Base-by-base conservation (phyloP, 2,888 invertebrate species). In the Cheilosia impressa region DNA sequence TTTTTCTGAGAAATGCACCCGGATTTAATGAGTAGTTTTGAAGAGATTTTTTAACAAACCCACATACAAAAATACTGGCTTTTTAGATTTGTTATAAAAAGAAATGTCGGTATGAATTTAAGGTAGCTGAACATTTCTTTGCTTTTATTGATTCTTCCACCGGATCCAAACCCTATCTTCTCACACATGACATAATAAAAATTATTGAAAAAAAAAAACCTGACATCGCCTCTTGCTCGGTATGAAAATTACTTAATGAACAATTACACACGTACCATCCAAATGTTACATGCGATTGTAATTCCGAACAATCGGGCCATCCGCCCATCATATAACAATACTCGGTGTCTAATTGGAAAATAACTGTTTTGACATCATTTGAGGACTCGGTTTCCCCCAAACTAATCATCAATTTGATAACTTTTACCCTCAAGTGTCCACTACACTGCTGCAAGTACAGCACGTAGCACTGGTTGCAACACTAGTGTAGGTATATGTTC, bases 271-370 rank as follows among this genome's bases (percentile, higher is more conserved):
- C 17, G 55, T 73, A 24, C 24, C 47, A 22, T 38, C 38, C 63
- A 47, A 65, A 55, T 57, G 63, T 57, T 65, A 65, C 53, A 62
- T n/a, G 52, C 53, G 13, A 31, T 45, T 31, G 55, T 15, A 38
- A 75, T 66, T 58, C 41, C 19, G 50, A 50, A 17, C 27, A 53
- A 10, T 13, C 17, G 24, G 24, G 17, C 17, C 9, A 7, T 17
- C 27, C 50, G 19, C 2, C 34, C 55, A 34, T 17, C 47, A 47
- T 24, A 55, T 17, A 57, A 27, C 57, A n/a, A 50, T 24, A 19
- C 55, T 68, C 41, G 43, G 22, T 52, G 52, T 43, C 76, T 66
- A 76, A 76, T 76, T 76, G 76, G 27, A 75, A 65, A 57, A 50
- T 60, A 76, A 76, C 31, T 52, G 31, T 5, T 38, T 50, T 19